Base-by-base conservation (phyloP, 2,113 vertebrate genomes). In the Gambusia holbrooki region DNA sequence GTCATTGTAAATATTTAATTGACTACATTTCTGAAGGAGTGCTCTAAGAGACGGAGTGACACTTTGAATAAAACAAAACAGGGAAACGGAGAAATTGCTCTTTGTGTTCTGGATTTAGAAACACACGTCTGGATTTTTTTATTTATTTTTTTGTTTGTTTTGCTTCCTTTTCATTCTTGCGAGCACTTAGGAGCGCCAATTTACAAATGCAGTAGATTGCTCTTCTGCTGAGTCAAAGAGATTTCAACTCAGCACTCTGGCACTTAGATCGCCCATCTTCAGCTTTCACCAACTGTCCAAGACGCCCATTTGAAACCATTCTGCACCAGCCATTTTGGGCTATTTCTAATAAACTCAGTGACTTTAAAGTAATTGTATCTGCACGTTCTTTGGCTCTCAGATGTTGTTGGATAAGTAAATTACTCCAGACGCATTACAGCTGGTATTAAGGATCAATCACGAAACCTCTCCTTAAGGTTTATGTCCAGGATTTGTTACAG, bases 101-200 rank as follows among this genome's bases (percentile, higher is more conserved):
- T 93, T 93, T 93, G 92, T 93, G 92, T 90, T 92, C 92, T 92
- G 85, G 42, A 91, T 93, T 90, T 93, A 93, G 92, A 91, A 92
- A 89, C 86, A 32, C 83, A 85, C 82, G 92, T 88, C 76, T 65
- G 40, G 33, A 58, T n/a, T 69, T 65, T 85, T 65, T 85, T 68
- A 58, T n/a, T 69, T 65, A 84, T 65, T 66, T 74, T 71, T 62
- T 85, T 65, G 83, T 68, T 74, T 74, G 42, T 74, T 74, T 66
- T 58, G 48, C 29, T 45, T 68, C 30, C 35, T 40, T 66, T 79
- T 58, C 73, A 62, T 77, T 86, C 74, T 73, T 29, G 61, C 22
- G 78, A 83, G 84, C 83, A 86, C 89, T 89, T 71, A 29, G 8
- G 68, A 83, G 87, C 64, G 78, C 76, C 80, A 67, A 70, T 88